A percentile compares a stretch with the other conserved stretches of the same genome.
Conservation (phyloP, 2,888 invertebrate species). For the Drosophila helvetica region DNA sequence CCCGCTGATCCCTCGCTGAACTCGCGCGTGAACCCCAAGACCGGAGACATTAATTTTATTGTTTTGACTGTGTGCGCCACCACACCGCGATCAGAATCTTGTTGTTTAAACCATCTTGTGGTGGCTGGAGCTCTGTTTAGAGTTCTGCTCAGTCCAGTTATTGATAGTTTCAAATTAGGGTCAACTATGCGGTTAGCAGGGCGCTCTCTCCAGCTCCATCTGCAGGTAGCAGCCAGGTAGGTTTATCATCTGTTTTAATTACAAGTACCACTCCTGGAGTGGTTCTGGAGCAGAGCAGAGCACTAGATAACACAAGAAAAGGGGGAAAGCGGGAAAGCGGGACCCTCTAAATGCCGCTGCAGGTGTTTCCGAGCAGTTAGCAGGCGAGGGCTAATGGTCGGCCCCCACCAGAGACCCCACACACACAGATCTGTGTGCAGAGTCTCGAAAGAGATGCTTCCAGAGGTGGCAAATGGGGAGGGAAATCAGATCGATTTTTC, state of each 20-base stretch:
- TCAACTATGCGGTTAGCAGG: constrained; percentile 66
- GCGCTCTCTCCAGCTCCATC: constrained; percentile 12
- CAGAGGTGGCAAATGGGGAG: not conserved
- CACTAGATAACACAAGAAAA: not conserved
- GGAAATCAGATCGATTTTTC: constrained; percentile 32
- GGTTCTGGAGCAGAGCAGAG: constrained; percentile 17
- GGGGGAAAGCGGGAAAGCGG: too few species aligned
- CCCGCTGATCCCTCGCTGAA: constrained; percentile 58
- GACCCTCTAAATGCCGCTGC: constrained; percentile 52
- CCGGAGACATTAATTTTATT: constrained; percentile 77
- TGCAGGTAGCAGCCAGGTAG: constrained; percentile 61
- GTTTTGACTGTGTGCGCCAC: constrained; percentile 70
- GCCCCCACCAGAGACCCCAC: constrained; percentile 36
- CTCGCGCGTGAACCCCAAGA: constrained; percentile 29
- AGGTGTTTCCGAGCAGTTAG: constrained; percentile 72
- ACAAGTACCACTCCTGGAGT: constrained; percentile 53
- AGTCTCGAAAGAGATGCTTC: not conserved
- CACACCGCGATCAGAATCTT: constrained; percentile 55
- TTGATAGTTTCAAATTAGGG: constrained; percentile 79
- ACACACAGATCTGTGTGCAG: constrained; percentile 3
- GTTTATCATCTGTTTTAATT: constrained; percentile 66
- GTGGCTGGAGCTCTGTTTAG: constrained; percentile 1
- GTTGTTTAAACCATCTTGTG: constrained; percentile 1
- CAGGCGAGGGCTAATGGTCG: constrained; percentile 63
- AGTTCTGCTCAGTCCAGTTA: constrained; percentile 56